Percentiles rank a stretch among this genome's conserved stretches.
Conservation (phyloP, 2,888 invertebrate species). For the Oscheius sp. region DNA sequence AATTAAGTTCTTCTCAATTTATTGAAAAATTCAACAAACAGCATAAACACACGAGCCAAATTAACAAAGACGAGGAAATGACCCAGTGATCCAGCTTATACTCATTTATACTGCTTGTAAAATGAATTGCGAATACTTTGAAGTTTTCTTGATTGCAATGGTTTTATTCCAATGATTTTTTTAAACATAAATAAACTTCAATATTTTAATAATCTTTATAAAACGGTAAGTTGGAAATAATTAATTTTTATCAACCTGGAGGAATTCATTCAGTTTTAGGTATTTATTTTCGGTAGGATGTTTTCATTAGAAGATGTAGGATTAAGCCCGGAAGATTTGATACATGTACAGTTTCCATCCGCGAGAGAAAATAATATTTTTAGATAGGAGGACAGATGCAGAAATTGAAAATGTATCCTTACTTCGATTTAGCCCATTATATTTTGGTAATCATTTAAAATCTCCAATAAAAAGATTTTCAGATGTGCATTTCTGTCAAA, state of each 20-base stretch:
- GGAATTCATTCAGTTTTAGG: background rate
- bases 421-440: conserved; percentile 98
- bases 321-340: conserved; percentile 25
- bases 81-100: background rate
- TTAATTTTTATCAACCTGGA: background rate
- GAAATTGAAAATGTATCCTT: conserved; percentile 98
- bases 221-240: background rate
- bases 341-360: background rate
- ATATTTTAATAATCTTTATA: background rate
- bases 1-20: conserved; percentile 50
- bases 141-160: too few relatives aligned
- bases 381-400: conserved; percentile 98
- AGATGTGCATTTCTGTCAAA: conserved; percentile 68
- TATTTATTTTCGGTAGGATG: conserved; percentile 17
- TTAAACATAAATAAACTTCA: background rate
- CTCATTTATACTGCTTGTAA: too few relatives aligned
- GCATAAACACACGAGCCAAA: conserved; percentile 51
- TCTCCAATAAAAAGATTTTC: conserved; percentile 3
- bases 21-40: conserved; percentile 63
- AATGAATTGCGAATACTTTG: background rate
- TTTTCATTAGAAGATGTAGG: conserved; percentile 26
- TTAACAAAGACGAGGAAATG: conserved; percentile 35
- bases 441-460: conserved; percentile 75
- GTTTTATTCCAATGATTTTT: conserved; percentile 2
- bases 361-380: conserved; percentile 74